phyloP scores from a whole-genome alignment of 2,888 invertebrate species.

The Leuctra nigra region DNA sequence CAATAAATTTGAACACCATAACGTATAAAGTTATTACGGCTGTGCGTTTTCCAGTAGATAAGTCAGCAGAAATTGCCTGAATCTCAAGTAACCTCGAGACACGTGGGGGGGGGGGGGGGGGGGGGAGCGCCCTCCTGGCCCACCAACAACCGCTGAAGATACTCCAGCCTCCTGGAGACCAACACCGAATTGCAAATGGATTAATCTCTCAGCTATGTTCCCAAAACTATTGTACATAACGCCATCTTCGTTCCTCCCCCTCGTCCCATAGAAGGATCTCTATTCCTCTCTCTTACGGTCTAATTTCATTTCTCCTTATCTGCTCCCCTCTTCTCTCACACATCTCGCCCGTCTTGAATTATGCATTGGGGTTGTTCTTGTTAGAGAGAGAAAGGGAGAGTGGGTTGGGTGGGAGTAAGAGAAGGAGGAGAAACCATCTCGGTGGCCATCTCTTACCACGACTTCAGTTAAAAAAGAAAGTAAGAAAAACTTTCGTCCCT shows the following conservation, averaged over 20 bases:
- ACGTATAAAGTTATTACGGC: conserved; percentile 12
- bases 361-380: conserved; percentile 23
- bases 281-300: conserved; percentile 3
- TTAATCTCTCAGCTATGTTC: conserved; percentile 13
- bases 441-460: conserved; percentile 18
- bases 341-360: conserved; percentile 22
- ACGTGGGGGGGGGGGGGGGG: neutral
- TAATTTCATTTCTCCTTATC: conserved; percentile 19
- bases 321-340: conserved; percentile 8
- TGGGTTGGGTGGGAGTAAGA: neutral
- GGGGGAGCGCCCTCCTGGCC: too few relatives aligned
- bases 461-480: conserved; percentile 19
- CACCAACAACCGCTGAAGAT: too few relatives aligned
- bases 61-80: conserved; percentile 21
- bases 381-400: neutral
- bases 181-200: conserved; percentile 15
- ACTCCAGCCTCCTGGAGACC: too few relatives aligned
- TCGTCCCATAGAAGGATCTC: too few relatives aligned
- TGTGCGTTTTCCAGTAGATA: conserved; percentile 23
- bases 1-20: conserved; percentile 14
- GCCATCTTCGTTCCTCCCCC: neutral
- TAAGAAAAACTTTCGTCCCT: conserved; percentile 23
- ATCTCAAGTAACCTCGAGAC: conserved; percentile 15
- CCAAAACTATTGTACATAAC: conserved; percentile 15
- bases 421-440: conserved; percentile 11